Base-by-base conservation (phyloP, 1,140 invertebrate genomes). In the Drosophila biarmipes region DNA sequence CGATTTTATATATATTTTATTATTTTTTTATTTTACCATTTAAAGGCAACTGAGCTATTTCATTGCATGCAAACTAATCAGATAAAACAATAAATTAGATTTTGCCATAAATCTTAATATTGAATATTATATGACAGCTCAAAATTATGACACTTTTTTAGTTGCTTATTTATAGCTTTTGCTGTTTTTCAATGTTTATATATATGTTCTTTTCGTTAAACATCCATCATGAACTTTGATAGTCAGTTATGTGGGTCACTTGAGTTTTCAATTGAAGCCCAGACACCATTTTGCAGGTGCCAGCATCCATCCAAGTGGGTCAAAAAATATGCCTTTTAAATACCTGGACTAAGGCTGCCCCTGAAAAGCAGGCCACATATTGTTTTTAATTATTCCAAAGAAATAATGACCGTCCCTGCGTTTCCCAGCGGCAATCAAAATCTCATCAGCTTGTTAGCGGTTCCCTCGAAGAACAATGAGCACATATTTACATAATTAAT, bases 401-500 rank as follows among this genome's bases (percentile, higher is more conserved):
- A 15, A 27, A 37, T 74, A 75, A 74, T 74, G 72, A 56, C 59
- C 71, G 10, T 29, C 68, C 5, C 51, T 34, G 66, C 48, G 31
- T 8, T 6, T 63, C 72, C 72, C 59, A 74, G 29, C 56, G 72
- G 72, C 72, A 74, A 74, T 74, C 72, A 74, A 74, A 74, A 74
- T 66, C 72, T 66, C 72, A 74, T 74, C 72, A 74, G 52, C 58
- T 64, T 64, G 72, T 74, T 74, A 72, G 53, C 51, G 40, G 24
- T 54, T 7, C 12, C 10, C 37, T 6, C 37, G 19, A 35, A 71
- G 52, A 55, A 77, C 54, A 76, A 71, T 77, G 63, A 69, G 49
- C 54, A 57, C 54, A 57, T 69, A 73, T 81, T 57, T 62, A 66
- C 82, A 75, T 86, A 86, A 87, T 87, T 86, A 87, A 86, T 87